These are phyloP conservation scores for Leucania comma DNA, from an alignment of 2,888 invertebrate species.

Conservation along the genomic window DNA sequence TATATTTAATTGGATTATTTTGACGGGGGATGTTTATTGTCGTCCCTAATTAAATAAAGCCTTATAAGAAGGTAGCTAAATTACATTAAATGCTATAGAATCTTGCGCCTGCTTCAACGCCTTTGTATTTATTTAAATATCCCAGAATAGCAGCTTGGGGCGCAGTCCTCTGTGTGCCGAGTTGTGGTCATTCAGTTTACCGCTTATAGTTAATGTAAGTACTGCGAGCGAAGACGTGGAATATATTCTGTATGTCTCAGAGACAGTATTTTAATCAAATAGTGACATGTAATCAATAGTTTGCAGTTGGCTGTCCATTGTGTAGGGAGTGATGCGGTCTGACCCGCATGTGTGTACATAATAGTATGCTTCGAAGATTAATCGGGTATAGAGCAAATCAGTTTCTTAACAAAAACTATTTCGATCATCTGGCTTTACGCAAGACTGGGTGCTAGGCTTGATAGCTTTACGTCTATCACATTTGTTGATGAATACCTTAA, in stretches of 20 bases:
- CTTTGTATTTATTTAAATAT: neutral
- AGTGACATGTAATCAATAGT: neutral
- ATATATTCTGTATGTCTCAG: neutral
- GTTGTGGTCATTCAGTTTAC: neutral
- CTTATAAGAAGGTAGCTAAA: neutral
- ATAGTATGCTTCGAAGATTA: too few relatives aligned
- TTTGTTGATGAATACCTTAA: too few relatives aligned
- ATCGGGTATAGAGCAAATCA: neutral
- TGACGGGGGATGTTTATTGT: neutral
- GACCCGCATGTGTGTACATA: neutral
- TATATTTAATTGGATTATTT: neutral
- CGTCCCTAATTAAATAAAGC: neutral
- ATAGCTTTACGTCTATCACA: too few relatives aligned
- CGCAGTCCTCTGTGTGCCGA: neutral
- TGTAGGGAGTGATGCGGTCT: neutral
- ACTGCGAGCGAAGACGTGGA: neutral
- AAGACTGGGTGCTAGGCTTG: too few relatives aligned
- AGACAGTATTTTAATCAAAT: neutral
- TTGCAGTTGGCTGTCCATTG: neutral
- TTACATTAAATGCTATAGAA: neutral
- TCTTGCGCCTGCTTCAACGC: neutral
- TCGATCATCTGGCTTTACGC: too few relatives aligned
- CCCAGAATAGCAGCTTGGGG: neutral
- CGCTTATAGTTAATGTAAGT: neutral
- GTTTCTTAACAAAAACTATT: too few relatives aligned